These are phyloP conservation scores for Parochlus steinenii DNA, from an alignment of 2,888 invertebrate genomes.

Conservation along the genomic window DNA sequence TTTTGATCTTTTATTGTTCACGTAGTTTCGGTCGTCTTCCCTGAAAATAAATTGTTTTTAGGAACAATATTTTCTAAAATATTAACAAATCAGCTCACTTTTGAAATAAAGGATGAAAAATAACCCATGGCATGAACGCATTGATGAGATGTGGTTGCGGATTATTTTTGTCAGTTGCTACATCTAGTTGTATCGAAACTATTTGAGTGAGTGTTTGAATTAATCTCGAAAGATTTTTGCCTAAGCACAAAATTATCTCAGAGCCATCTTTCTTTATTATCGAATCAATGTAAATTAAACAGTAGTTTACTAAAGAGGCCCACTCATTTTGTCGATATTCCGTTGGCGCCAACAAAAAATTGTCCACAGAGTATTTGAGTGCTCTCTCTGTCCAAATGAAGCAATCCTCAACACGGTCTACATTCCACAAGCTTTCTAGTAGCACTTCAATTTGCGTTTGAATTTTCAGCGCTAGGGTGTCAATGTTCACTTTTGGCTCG, in stretches of 20 bases:
- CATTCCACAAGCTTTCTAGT: constrained; percentile 47
- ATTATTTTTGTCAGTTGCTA: constrained; percentile 37
- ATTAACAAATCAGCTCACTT: constrained; percentile 22
- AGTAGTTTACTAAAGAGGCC: constrained; percentile 29
- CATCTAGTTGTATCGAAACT: constrained; percentile 61
- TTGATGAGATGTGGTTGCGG: constrained; percentile 48
- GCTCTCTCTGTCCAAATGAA: constrained; percentile 63
- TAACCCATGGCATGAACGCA: constrained; percentile 63
- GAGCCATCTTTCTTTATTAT: constrained; percentile 37
- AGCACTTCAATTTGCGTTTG: constrained; percentile 30
- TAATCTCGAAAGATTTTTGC: constrained; percentile 44
- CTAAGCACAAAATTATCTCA: constrained; percentile 34
- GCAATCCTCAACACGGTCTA: constrained; percentile 44
- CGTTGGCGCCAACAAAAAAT: constrained; percentile 35
- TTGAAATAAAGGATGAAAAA: constrained; percentile 63
- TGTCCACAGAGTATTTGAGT: constrained; percentile 53
- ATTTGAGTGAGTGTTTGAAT: constrained; percentile 59
- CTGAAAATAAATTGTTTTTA: constrained; percentile 21
- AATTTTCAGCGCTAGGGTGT: constrained; percentile 17
- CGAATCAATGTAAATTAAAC: constrained; percentile 31
- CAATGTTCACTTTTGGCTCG: constrained; percentile 18
- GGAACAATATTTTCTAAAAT: constrained; percentile 9
- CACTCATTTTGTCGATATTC: constrained; percentile 30
- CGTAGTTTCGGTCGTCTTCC: constrained; percentile 50
- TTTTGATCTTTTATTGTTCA: constrained; percentile 26